These are phyloP conservation scores for Cassiopea xamachana DNA, from an alignment of 30 jellyfish, hydroid and myxozoan species.

Conservation along the genomic window DNA sequence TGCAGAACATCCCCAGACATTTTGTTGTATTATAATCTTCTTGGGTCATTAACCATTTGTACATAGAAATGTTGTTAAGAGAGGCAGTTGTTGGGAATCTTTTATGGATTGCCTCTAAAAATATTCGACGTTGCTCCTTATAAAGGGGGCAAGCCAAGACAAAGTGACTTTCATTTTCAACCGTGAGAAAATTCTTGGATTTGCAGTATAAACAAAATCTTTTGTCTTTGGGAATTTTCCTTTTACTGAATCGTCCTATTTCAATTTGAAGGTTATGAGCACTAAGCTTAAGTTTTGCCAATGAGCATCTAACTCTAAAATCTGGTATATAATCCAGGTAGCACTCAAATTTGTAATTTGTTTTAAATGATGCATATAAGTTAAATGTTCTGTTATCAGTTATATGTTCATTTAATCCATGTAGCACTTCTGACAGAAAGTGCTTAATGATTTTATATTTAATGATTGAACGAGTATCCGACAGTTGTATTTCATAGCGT, in stretches of 20 bases:
- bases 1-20: no score
- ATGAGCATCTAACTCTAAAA: conserved; percentile 12
- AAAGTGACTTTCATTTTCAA: conserved; percentile 31
- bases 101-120: not conserved
- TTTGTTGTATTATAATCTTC: no score
- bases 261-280: conserved; percentile 50
- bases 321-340: conserved; percentile 37
- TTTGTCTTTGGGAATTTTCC: conserved; percentile 44
- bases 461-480: conserved; percentile 38
- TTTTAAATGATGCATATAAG: conserved; percentile 40
- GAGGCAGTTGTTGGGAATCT: conserved; percentile 28
- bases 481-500: conserved; percentile 41
- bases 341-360: conserved; percentile 42
- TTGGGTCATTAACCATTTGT: not conserved
- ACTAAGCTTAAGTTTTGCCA: conserved; percentile 39
- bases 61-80: not conserved
- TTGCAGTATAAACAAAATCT: conserved; percentile 40
- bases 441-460: conserved; percentile 14
- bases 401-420: conserved; percentile 24
- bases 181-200: conserved; percentile 5
- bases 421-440: conserved; percentile 24
- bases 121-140: conserved; percentile 26
- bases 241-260: conserved; percentile 36
- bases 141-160: conserved; percentile 26
- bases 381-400: conserved; percentile 12